Evolutionary conservation across 2,797 vertebrate species (phyloP).

Genomic region (Pachyuromys duprasi): DNA sequence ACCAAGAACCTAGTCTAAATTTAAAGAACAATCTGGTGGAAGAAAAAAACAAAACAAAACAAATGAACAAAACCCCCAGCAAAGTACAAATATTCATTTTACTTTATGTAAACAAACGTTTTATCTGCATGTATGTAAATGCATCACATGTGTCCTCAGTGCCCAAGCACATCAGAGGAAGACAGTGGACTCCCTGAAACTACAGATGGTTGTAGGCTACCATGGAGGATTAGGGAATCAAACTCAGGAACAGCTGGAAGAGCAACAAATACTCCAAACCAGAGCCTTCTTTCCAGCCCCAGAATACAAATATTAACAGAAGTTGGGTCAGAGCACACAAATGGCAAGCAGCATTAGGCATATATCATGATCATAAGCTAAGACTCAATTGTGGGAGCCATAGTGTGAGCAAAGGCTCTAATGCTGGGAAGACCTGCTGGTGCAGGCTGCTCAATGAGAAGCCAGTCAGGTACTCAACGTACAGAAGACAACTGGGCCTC

Average conservation of each 20-base stretch:
- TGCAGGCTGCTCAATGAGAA: background rate
- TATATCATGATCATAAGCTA: background rate
- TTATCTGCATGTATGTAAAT: background rate
- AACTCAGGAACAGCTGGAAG: background rate
- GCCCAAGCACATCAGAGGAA: background rate
- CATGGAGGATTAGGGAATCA: background rate
- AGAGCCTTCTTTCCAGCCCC: background rate
- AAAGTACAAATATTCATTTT: background rate
- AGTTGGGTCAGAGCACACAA: background rate
- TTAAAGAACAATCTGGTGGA: conserved; percentile 18
- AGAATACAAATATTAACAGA: background rate
- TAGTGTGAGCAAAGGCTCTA: background rate
- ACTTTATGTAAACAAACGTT: background rate
- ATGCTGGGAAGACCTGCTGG: background rate
- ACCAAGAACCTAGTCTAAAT: background rate
- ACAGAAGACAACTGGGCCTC: background rate
- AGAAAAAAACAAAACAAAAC: background rate
- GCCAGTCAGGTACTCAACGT: background rate
- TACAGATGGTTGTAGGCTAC: background rate
- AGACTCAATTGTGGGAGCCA: background rate
- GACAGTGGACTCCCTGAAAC: background rate
- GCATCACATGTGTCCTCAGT: background rate
- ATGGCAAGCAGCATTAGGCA: background rate
- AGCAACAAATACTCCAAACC: background rate
- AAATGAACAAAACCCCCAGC: background rate